These are phyloP conservation scores for mouse (Mus musculus) DNA, from an alignment of 2,113 vertebrate genomes.

Conservation along the genomic window DNA sequence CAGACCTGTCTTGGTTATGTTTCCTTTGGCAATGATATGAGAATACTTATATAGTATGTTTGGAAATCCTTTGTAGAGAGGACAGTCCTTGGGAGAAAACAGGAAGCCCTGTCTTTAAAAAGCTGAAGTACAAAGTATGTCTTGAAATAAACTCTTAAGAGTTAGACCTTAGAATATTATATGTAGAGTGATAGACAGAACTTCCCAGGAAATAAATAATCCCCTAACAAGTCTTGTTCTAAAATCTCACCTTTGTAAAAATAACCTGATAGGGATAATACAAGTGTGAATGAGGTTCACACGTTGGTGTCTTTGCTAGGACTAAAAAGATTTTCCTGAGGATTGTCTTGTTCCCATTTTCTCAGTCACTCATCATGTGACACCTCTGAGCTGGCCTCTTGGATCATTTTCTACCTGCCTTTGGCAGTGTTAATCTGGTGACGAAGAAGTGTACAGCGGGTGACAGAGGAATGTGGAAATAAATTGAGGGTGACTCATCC, in stretches of 20 bases:
- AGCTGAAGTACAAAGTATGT: conserved; percentile 2
- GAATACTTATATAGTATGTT: background rate
- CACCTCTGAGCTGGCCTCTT: conserved; percentile 52
- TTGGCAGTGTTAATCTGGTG: conserved; percentile 69
- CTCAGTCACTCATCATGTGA: conserved; percentile 37
- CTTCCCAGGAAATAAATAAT: conserved; percentile 68
- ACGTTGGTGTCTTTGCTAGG: conserved; percentile 53
- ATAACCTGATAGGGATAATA: conserved; percentile 73
- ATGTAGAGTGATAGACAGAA: conserved; percentile 50
- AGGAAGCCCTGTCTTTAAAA: background rate
- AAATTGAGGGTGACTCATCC: conserved; percentile 72
- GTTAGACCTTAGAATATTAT: conserved; percentile 56
- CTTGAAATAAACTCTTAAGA: conserved; percentile 58
- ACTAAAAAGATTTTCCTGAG: conserved; percentile 62
- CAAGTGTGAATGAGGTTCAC: conserved; percentile 73
- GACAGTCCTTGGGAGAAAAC: background rate
- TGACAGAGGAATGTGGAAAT: conserved; percentile 75
- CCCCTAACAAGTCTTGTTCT: conserved; percentile 41
- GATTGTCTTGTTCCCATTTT: conserved; percentile 56
- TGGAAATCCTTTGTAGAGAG: conserved; percentile 47
- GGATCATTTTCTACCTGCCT: conserved; percentile 68
- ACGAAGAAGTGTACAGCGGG: conserved; percentile 75
- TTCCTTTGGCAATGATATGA: conserved; percentile 10
- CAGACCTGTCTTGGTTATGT: background rate
- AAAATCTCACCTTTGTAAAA: conserved; percentile 73